Evolutionary conservation across 2,113 vertebrate species (phyloP).

Genomic region (Alexandromys fortis): DNA sequence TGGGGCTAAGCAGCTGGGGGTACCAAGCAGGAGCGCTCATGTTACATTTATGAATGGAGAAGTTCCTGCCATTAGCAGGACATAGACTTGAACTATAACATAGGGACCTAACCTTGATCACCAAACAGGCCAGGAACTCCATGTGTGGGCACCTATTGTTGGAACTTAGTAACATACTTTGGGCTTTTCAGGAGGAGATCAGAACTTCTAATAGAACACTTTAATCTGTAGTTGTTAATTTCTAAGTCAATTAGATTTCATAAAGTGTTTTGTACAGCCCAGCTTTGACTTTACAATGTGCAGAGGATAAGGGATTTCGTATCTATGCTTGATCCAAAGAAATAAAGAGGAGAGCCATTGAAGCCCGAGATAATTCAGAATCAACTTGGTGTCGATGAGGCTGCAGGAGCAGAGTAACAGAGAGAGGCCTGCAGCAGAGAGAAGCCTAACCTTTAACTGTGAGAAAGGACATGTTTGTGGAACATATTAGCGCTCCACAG

Average conservation of each 20-base stretch:
- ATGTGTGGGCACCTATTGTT: too few relatives aligned
- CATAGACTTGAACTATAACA: background rate
- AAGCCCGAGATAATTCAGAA: background rate
- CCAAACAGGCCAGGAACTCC: background rate
- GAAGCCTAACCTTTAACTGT: background rate
- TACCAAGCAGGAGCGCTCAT: too few relatives aligned
- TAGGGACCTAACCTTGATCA: background rate
- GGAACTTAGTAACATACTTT: background rate
- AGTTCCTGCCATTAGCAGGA: background rate
- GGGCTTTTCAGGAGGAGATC: background rate
- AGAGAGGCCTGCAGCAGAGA: background rate
- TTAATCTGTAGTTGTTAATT: background rate
- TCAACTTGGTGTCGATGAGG: fast-evolving
- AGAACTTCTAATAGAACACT: background rate
- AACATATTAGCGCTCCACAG: background rate
- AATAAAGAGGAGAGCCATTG: background rate
- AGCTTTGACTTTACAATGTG: background rate
- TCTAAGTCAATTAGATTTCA: background rate
- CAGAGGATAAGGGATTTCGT: background rate
- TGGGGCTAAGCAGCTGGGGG: too few relatives aligned
- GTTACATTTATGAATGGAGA: background rate
- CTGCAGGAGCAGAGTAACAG: background rate
- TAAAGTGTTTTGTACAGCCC: background rate
- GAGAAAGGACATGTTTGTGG: background rate
- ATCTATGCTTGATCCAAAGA: background rate